These are phyloP conservation scores for Oxystoma pomonae DNA, from an alignment of 2,888 invertebrate genomes.

Conservation along the genomic window DNA sequence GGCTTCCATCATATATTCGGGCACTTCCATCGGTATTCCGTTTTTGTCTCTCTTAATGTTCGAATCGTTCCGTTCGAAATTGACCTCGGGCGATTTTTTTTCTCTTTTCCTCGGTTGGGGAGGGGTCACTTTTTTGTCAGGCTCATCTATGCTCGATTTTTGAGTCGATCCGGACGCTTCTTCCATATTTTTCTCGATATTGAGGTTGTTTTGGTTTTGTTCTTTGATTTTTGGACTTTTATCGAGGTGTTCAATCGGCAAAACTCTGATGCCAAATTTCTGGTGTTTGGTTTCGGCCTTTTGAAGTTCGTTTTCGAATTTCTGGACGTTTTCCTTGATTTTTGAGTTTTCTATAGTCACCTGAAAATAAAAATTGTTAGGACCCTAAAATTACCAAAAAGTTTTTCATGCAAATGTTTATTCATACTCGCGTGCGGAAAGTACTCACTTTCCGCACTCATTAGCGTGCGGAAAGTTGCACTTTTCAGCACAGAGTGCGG, in stretches of 20 bases:
- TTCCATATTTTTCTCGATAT: constrained; percentile 37
- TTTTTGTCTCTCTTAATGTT: constrained; percentile 58
- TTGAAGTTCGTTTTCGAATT: constrained; percentile 51
- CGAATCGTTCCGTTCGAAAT: constrained; percentile 49
- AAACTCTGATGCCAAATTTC: constrained; percentile 66
- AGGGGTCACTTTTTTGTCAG: constrained; percentile 49
- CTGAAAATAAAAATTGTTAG: neutral
- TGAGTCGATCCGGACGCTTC: constrained; percentile 11
- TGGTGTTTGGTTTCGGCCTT: constrained; percentile 56
- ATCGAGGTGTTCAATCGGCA: constrained; percentile 47
- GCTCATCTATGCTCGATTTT: constrained; percentile 47
- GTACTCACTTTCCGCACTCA: no score
- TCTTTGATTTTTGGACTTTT: constrained; percentile 43
- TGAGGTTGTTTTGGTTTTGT: constrained; percentile 45
- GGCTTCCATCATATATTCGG: constrained; percentile 67
- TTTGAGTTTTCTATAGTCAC: constrained; percentile 36
- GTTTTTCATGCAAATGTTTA: no score
- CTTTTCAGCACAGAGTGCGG: no score
- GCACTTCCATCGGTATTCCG: constrained; percentile 66
- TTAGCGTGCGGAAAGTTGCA: no score
- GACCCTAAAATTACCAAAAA: no score
- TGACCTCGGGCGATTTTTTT: constrained; percentile 42
- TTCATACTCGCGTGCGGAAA: no score
- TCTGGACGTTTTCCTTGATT: constrained; percentile 31
- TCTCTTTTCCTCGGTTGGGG: constrained; percentile 51